Base-by-base conservation (phyloP, 2,113 vertebrate genomes). In the Leucoraja erinaceus region DNA sequence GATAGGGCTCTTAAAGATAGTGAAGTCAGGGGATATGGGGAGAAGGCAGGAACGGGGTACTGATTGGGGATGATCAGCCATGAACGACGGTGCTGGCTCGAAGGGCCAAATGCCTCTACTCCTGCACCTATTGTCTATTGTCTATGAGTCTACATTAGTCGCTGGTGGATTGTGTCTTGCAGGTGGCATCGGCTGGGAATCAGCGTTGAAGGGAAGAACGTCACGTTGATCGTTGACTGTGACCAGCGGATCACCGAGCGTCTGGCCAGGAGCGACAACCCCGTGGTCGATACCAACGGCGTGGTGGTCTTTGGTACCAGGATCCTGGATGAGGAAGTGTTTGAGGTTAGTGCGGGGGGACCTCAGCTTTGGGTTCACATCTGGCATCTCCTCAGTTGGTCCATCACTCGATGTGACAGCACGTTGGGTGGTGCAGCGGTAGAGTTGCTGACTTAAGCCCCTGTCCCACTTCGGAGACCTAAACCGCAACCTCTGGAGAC, bases 131-230 rank as follows among this genome's bases (percentile, higher is more conserved):
- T 10, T 84, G n/a, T n/a, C n/a, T n/a, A n/a, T 10, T 84, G 4
- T 12, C 54, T 84, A 84, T 59, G 81, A 54, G 54, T 5, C 8
- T 25, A 28, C 18, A 0, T 25, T 20, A 54, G 22, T 56, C 3
- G 10, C 83, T 3, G 28, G 3, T 47, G 88, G 88, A 33, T 25
- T 91, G 88, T 91, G 31, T 47, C 25, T 91, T 90, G 61, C 94
- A 99, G 98, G 94, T 99, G 98, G 98, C 98, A 98, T 94, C 96
- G 97, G 1, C 95, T 98, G 94, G 98, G 97, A 0, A 95, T 97
- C 95, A 97, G 97, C 0, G 95, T 99, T 61, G 95, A 96, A 31
- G 96, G 95, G 22, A 95, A 95, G 94, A 94, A 93, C 1, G 96
- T 97, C 63, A 97, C 97, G 0, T 94, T 98, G 94, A 96, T 97